Evolutionary conservation across 1,140 invertebrate species (phyloP), one percentile per base, ranked within the genome.

Genomic region (Hormaphis cornu): DNA sequence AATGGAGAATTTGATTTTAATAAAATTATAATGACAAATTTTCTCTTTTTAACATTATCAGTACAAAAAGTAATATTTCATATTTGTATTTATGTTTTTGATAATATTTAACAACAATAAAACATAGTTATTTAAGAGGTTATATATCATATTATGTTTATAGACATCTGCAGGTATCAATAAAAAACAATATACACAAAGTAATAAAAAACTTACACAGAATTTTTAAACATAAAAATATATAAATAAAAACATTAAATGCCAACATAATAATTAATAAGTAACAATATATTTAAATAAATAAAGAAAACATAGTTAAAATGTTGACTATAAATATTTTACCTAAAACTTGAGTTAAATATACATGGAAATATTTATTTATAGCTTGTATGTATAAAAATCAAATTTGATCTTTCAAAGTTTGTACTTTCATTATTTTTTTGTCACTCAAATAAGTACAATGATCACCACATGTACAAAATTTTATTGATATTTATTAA

Each of bases 281-380:
- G 37, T 61, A 61, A 61, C 58, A 61, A 61, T 42, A n/a, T n/a
- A 56, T 70, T 54, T 42, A 70, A 54, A 70, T 70, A 22, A 58
- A 37, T 52, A 16, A 44, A 42, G 50, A 70, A 70, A 70, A 44
- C 28, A 20, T 52, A 42, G 42, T 50, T 70, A 54, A 70, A 53
- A 70, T 58, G 22, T 42, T 56, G 30, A 70, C 44, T 16, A 54
- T 40, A 58, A 58, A 56, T 70, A 56, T 24, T 56, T 40, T 56
- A 28, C 24, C 37, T 56, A 44, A 58, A 44, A 58, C 35, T 54
- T 26, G 48, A 37, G 16, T 56, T 56, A 40, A 42, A 56, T 22
- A 37, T 40, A 44, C 44, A 58, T 16, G 46, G 33, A 22, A 30
- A 44, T 58, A 40, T 58, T 16, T 40, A 40, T 40, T 58, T 37